Evolutionary conservation across 2,888 invertebrate species (phyloP).

Genomic region (Rhorus exstirpatorius): DNA sequence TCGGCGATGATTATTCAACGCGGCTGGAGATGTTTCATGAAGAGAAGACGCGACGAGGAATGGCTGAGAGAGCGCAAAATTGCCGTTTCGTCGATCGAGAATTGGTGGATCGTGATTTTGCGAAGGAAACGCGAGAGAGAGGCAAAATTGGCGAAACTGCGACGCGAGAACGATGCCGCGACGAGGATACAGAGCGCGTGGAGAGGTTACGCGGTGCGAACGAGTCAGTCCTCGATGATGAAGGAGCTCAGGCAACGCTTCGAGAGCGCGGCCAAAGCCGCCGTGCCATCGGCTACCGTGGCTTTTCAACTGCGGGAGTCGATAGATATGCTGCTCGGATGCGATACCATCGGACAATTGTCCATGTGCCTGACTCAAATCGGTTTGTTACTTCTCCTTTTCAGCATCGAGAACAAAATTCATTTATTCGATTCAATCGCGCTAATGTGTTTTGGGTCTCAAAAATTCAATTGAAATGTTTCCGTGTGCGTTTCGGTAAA

Average conservation of each 20-base stretch:
- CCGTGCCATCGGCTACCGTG: conserved; percentile 82
- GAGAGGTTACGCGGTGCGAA: conserved; percentile 84
- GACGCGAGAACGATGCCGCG: conserved; percentile 86
- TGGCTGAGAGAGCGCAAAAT: conserved; percentile 54
- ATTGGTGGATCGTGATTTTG: conserved; percentile 71
- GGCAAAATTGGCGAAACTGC: conserved; percentile 81
- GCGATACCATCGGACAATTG: conserved; percentile 82
- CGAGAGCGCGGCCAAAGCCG: conserved; percentile 77
- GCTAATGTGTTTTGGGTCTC: too few relatives aligned
- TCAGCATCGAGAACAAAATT: neutral
- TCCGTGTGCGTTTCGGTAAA: too few relatives aligned
- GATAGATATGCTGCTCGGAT: conserved; percentile 79
- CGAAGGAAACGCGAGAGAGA: conserved; percentile 75
- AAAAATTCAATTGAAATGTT: too few relatives aligned
- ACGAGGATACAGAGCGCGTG: conserved; percentile 89
- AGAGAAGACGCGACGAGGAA: conserved; percentile 47
- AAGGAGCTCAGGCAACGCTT: conserved; percentile 80
- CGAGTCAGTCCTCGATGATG: conserved; percentile 75
- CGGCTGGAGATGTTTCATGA: conserved; percentile 67
- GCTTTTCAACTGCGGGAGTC: conserved; percentile 81
- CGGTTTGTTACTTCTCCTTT: conserved; percentile 79
- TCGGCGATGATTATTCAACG: conserved; percentile 72
- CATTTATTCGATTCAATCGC: neutral
- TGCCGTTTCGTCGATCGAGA: conserved; percentile 71
- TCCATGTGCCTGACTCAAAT: conserved; percentile 84